phyloP scores from a whole-genome alignment of 2,888 invertebrate genomes.

The Trichacis sp. region DNA sequence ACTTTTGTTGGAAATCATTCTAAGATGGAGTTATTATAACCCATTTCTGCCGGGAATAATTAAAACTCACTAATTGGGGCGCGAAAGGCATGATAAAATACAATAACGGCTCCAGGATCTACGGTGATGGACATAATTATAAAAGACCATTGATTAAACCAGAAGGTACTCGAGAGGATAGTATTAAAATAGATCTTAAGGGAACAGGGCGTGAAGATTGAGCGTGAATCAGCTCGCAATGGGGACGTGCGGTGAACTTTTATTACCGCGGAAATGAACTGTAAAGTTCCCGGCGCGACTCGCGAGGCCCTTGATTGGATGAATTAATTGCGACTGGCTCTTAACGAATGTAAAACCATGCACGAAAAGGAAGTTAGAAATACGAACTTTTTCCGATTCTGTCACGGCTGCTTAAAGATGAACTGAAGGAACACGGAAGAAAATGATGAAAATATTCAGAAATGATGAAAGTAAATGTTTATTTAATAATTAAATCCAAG shows the following conservation, averaged over 20 bases:
- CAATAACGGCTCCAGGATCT: background rate
- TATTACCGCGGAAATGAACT: constrained; percentile 2
- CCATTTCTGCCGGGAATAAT: background rate
- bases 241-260: constrained; percentile 3
- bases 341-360: background rate
- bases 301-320: background rate
- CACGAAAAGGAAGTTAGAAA: background rate
- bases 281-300: background rate
- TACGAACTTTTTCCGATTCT: background rate
- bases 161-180: background rate
- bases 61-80: constrained; percentile 1
- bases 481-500: too few species aligned
- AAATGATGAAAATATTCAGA: too few species aligned
- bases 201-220: background rate
- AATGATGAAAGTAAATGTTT: too few species aligned
- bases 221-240: constrained; percentile 2
- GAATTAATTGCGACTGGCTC: background rate
- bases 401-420: background rate
- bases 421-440: too few species aligned
- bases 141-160: constrained; percentile 1
- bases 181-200: constrained; percentile 2
- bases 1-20: background rate
- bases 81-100: background rate
- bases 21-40: background rate
- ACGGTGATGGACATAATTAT: constrained; percentile 3